Percentiles rank a stretch among this genome's conserved stretches.
These are phyloP conservation scores for Arizona elegans DNA, from an alignment of 2,113 vertebrate genomes.

Conservation along the genomic window DNA sequence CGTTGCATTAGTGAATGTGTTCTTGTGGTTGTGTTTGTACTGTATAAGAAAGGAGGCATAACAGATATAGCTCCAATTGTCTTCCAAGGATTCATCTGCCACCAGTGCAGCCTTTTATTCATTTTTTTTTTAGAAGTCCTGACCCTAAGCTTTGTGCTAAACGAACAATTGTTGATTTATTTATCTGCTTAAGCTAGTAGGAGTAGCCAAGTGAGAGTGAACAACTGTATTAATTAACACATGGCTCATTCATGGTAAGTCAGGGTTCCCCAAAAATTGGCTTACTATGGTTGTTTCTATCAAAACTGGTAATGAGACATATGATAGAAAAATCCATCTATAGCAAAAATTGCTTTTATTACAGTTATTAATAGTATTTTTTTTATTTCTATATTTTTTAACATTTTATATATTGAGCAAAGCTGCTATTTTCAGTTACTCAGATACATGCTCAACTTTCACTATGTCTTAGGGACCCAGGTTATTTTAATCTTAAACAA, in stretches of 20 bases:
- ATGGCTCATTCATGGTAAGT: not conserved
- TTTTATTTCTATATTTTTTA: conserved; percentile 47
- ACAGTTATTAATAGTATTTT: conserved; percentile 37
- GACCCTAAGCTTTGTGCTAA: not conserved
- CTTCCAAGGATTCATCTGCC: not conserved
- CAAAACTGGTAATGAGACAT: conserved; percentile 16
- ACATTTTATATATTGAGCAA: conserved; percentile 50
- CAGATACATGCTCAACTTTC: conserved; percentile 59
- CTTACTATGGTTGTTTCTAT: not conserved
- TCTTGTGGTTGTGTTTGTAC: not conserved
- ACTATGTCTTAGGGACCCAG: conserved; percentile 60
- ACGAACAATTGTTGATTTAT: not conserved
- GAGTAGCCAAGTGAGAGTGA: not conserved
- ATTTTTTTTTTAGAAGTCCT: not conserved
- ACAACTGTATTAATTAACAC: not conserved
- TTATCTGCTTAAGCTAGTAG: not conserved
- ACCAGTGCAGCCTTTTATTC: not conserved
- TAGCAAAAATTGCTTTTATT: conserved; percentile 28
- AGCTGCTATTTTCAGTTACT: conserved; percentile 62
- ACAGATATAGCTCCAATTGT: not conserved
- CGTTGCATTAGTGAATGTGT: not conserved
- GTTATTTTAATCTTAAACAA: conserved; percentile 64
- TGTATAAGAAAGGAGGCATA: not conserved
- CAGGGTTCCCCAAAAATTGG: not conserved
- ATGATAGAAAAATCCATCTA: not conserved